Base-by-base conservation (phyloP, 1,140 invertebrate genomes). In the Lepidurus couesii region DNA sequence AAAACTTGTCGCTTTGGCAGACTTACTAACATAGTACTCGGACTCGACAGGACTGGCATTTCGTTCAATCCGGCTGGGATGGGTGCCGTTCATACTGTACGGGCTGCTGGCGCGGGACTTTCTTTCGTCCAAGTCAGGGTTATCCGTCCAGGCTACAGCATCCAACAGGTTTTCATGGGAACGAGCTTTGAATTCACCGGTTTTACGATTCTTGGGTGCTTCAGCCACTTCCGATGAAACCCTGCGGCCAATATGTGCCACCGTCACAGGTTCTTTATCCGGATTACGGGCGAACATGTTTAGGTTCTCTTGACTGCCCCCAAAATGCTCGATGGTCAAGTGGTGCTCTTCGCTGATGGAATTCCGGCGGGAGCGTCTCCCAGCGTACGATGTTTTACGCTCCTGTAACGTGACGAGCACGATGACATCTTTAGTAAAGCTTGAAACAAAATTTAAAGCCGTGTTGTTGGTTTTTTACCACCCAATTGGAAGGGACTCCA, bases 281-380 rank as follows among this genome's bases (percentile, higher is more conserved):
- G 92, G 92, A 87, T 95, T 91, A 82, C 87, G 87, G 53, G 87
- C 89, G 81, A 88, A 88, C 82, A 89, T 88, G 84, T 87, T 90
- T 82, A 88, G 85, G 82, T 90, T 91, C 83, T 88, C 93, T 87
- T 94, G 92, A 47, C 83, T 83, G 90, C 93, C 94, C 43, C 94
- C 94, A 86, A 96, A 95, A 85, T 96, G 95, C 87, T 96, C 94
- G 43, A 95, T 92, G 0, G 94, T 95, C 80, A 96, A 85, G 81
- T 86, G 86, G 43, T 93, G 95, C 83, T 95, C 94, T 83, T 95
- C 94, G 53, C 91, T 91, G 75, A 93, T 88, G 73, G 93, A 95
- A 84, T 94, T 94, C 74, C 93, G 87, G 44, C 94, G 87, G 10
- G 93, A 95, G 43, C 94, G 88, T 74, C 94, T 88, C 75, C 92